These are phyloP conservation scores for Myotis brandtii DNA, from an alignment of 2,113 vertebrate genomes.

Conservation along the genomic window DNA sequence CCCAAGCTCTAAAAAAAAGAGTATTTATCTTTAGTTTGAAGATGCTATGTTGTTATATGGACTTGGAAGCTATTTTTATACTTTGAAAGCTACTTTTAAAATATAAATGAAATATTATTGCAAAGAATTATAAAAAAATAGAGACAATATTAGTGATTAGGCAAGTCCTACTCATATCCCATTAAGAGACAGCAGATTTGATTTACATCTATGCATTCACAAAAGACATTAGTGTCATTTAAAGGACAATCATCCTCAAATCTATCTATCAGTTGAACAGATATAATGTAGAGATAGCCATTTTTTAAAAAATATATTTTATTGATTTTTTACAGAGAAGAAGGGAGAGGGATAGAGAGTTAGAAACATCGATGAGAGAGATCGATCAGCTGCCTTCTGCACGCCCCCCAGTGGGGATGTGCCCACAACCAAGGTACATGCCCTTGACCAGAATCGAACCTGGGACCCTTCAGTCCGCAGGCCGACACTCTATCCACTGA, in stretches of 20 bases:
- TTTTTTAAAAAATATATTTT: not conserved
- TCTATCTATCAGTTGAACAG: conserved; percentile 8
- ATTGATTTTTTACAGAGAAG: too few species aligned
- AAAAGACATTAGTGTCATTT: not conserved
- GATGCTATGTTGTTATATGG: not conserved
- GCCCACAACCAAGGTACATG: too few species aligned
- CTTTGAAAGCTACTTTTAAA: not conserved
- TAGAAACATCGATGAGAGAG: too few species aligned
- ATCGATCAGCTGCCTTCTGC: too few species aligned
- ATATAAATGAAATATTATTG: conserved; percentile 20
- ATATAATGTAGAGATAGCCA: not conserved
- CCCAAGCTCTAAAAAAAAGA: not conserved
- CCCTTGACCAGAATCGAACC: too few species aligned
- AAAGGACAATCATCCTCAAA: not conserved
- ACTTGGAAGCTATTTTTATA: not conserved
- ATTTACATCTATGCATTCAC: not conserved
- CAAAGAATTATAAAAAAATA: not conserved
- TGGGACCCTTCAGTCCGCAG: too few species aligned
- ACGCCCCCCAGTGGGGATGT: too few species aligned
- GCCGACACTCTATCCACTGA: too few species aligned
- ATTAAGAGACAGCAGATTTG: not conserved
- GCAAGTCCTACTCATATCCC: not conserved
- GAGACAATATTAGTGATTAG: not conserved
- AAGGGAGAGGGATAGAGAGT: too few species aligned
- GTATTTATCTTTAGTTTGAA: conserved; percentile 7